These are phyloP conservation scores for Ispidina lecontei DNA, from an alignment of 2,797 vertebrate species.

Conservation along the genomic window DNA sequence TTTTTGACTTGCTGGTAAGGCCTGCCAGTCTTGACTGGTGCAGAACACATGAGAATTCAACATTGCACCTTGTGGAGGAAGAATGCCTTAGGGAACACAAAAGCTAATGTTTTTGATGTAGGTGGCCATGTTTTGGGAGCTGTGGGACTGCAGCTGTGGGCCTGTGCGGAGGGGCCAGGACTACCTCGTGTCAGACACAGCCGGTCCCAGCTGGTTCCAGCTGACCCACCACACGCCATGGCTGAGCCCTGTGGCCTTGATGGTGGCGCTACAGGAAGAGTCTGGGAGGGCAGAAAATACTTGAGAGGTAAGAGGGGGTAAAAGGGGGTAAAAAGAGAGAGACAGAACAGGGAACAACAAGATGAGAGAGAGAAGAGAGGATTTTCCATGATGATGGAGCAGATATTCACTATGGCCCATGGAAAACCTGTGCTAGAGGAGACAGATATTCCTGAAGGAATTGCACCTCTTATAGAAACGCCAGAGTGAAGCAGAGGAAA, in stretches of 20 bases:
- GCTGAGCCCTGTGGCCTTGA: accelerated
- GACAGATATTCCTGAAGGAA: not conserved
- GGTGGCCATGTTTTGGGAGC: not conserved
- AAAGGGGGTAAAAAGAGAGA: not conserved
- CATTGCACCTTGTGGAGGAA: not conserved
- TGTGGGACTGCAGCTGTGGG: no score
- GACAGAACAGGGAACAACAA: not conserved
- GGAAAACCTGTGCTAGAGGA: not conserved
- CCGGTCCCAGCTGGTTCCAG: accelerated
- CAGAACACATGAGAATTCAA: not conserved
- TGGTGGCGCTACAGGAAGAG: accelerated
- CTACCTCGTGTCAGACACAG: accelerated
- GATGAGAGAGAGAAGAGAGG: not conserved
- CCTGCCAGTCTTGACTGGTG: not conserved
- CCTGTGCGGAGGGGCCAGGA: accelerated
- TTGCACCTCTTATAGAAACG: accelerated
- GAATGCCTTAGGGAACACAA: not conserved
- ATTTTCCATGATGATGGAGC: not conserved
- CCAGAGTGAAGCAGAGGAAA: not conserved
- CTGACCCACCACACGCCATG: accelerated
- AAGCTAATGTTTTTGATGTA: not conserved
- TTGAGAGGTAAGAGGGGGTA: not conserved
- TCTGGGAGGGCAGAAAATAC: not conserved
- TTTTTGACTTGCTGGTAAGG: not conserved
- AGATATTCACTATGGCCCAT: not conserved